phyloP scores from a whole-genome alignment of 2,888 invertebrate species.

The Kuschelorhynchus macadamiae region DNA sequence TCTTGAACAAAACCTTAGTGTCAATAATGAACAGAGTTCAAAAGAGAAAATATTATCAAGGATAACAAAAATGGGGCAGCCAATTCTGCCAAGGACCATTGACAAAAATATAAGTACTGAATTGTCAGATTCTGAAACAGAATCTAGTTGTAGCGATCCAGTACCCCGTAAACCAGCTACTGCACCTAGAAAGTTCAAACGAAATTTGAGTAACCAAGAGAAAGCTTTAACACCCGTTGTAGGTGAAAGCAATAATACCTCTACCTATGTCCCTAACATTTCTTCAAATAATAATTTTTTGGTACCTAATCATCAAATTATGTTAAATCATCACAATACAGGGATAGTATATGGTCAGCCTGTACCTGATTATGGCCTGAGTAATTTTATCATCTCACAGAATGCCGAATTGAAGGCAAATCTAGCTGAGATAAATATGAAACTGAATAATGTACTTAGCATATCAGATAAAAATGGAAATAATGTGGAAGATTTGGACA shows the following conservation, averaged over 20 bases:
- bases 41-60: conserved; percentile 71
- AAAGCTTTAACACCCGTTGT: conserved; percentile 17
- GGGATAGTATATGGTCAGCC: conserved; percentile 47
- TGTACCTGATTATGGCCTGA: conserved; percentile 67
- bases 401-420: conserved; percentile 78
- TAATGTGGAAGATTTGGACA: conserved; percentile 45
- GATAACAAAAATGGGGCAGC: conserved; percentile 74
- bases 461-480: conserved; percentile 54
- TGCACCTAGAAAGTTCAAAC: conserved; percentile 49
- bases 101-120: conserved; percentile 48
- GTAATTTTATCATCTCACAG: conserved; percentile 72
- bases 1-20: conserved; percentile 47
- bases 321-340: conserved; percentile 21
- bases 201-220: conserved; percentile 19
- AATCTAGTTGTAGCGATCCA: conserved; percentile 44
- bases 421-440: conserved; percentile 75
- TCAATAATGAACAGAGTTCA: conserved; percentile 39
- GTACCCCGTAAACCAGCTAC: conserved; percentile 32
- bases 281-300: conserved; percentile 33
- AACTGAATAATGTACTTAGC: conserved; percentile 73
- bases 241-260: conserved; percentile 5
- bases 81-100: conserved; percentile 66
- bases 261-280: conserved; percentile 1
- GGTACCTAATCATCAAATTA: conserved; percentile 33
- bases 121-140: conserved; percentile 57